phyloP scores from a whole-genome alignment of 53 echinoderm and acorn worm species.

The Luidia sarsii region DNA sequence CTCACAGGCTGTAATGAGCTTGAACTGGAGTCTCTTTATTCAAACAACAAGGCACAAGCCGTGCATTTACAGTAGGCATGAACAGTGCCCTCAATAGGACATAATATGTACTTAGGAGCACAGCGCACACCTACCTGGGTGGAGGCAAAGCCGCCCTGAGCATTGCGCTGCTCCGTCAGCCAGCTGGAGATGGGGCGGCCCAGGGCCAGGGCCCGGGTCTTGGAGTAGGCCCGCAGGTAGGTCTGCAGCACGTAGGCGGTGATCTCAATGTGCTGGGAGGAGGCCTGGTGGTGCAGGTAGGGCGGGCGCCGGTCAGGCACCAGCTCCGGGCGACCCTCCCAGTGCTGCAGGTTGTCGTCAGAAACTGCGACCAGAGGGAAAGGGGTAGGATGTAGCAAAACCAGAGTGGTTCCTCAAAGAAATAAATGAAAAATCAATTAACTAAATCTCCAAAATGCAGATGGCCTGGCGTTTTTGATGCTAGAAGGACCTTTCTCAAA shows the following conservation, averaged over 20 bases:
- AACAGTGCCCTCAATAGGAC: background rate
- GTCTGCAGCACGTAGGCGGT: conserved; percentile 73
- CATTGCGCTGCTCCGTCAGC: conserved; percentile 63
- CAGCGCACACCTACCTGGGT: conserved; percentile 58
- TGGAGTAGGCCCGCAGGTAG: conserved; percentile 50
- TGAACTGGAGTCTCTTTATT: no score
- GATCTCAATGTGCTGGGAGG: conserved; percentile 65
- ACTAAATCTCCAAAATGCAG: no score
- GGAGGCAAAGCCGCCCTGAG: conserved; percentile 75
- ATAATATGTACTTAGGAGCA: background rate
- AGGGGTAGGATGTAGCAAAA: no score
- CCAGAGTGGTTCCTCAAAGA: no score
- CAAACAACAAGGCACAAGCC: background rate
- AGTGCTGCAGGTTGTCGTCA: conserved; percentile 24
- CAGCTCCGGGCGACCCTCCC: conserved; percentile 25
- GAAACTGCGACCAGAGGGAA: no score
- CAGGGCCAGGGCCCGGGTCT: conserved; percentile 21
- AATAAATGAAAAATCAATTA: no score
- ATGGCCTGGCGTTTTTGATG: no score
- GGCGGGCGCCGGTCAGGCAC: background rate
- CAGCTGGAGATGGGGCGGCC: conserved; percentile 63
- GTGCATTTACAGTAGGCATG: background rate
- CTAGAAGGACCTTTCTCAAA: no score
- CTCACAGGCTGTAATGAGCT: no score
- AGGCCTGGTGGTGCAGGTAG: conserved; percentile 50